Evolutionary conservation across 2,797 vertebrate species (phyloP).

Genomic region (Pseudocheirus occidentalis): DNA sequence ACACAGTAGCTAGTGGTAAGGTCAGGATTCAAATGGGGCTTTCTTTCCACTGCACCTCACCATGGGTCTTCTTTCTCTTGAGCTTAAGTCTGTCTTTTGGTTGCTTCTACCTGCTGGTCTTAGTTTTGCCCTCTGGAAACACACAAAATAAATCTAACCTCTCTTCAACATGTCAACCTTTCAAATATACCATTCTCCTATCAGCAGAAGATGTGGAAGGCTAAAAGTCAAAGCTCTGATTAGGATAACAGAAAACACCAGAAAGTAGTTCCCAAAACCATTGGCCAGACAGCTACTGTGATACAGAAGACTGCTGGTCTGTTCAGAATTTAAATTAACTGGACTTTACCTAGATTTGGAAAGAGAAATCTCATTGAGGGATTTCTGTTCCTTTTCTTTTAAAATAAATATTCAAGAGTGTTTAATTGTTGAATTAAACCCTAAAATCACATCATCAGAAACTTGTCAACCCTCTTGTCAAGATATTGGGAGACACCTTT

Average conservation of each 20-base stretch:
- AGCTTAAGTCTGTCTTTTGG: not conserved
- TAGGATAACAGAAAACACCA: not conserved
- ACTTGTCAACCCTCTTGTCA: not conserved
- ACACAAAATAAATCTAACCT: not conserved
- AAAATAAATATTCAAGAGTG: not conserved
- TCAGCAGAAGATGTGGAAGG: not conserved
- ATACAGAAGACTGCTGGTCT: not conserved
- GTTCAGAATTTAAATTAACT: not conserved
- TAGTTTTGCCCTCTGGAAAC: not conserved
- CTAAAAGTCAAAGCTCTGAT: not conserved
- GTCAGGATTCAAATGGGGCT: not conserved
- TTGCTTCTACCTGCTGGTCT: not conserved
- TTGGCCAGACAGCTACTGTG: not conserved
- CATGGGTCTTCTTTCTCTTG: not conserved
- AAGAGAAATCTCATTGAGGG: not conserved
- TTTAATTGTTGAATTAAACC: not conserved
- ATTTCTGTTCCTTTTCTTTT: not conserved
- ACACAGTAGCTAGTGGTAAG: not conserved
- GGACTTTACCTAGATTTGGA: not conserved
- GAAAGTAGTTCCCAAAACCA: not conserved
- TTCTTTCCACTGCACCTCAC: not conserved
- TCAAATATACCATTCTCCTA: not conserved
- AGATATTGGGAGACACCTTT: too few relatives aligned
- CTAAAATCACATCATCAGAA: not conserved
- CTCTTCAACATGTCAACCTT: not conserved